Percentiles rank a stretch among this genome's conserved stretches.
Conservation (phyloP, 2,113 vertebrate genomes). For the Peromyscus maniculatus region DNA sequence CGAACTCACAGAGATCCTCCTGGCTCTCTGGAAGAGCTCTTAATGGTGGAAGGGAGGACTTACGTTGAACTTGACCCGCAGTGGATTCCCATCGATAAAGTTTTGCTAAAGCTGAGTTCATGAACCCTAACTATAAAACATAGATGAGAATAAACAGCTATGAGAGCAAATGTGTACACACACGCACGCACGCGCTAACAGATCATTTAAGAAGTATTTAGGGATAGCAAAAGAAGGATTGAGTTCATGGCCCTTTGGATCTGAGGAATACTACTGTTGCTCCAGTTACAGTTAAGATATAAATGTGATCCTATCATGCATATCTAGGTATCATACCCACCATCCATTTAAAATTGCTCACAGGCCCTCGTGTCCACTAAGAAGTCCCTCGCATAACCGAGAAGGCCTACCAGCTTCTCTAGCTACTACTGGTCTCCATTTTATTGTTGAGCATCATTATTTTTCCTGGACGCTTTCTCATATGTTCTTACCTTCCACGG, state of each 20-base stretch:
- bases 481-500: not conserved
- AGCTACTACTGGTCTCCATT: not conserved
- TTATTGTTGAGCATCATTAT: not conserved
- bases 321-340: too few species aligned
- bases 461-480: not conserved
- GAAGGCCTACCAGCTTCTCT: not conserved
- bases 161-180: not conserved
- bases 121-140: constrained; percentile 16
- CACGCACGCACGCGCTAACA: fast-evolving
- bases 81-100: not conserved
- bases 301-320: not conserved
- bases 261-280: not conserved
- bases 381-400: not conserved
- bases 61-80: not conserved
- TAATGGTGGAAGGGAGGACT: not conserved
- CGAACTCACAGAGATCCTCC: too few species aligned
- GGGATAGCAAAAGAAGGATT: not conserved
- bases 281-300: not conserved
- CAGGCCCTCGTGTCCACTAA: not conserved
- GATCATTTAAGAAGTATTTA: not conserved
- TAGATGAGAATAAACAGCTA: not conserved
- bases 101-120: not conserved
- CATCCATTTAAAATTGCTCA: fast-evolving
- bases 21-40: not conserved
- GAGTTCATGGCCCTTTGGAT: not conserved